phyloP scores from a whole-genome alignment of 2,888 invertebrate genomes.

The Choreutis nemorana region DNA sequence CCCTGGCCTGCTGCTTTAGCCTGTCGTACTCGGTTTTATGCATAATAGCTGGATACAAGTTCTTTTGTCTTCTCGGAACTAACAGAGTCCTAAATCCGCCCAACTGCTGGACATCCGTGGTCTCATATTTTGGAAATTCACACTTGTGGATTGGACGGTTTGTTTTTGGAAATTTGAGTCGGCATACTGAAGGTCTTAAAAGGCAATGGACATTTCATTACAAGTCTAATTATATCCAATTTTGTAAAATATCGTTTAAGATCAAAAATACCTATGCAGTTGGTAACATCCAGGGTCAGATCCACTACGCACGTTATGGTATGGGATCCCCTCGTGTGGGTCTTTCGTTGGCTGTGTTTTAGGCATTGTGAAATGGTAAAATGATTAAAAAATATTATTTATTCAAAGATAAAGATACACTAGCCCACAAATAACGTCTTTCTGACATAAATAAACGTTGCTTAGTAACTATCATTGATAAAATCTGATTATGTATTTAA shows the following conservation, averaged over 20 bases:
- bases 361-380: constrained; percentile 30
- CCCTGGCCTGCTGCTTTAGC: constrained; percentile 66
- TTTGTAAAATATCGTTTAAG: not conserved
- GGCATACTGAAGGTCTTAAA: constrained; percentile 51
- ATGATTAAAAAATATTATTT: constrained; percentile 11
- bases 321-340: constrained; percentile 37
- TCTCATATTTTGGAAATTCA: constrained; percentile 29
- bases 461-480: constrained; percentile 1
- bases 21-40: constrained; percentile 67
- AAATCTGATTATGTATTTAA: no score
- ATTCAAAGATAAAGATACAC: no score
- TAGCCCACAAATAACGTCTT: no score
- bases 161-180: constrained; percentile 43
- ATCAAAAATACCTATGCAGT: constrained; percentile 32
- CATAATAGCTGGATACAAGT: constrained; percentile 67
- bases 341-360: constrained; percentile 30
- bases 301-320: constrained; percentile 30
- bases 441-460: not conserved
- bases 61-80: constrained; percentile 57
- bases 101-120: constrained; percentile 31
- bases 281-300: constrained; percentile 51
- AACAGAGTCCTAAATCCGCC: constrained; percentile 50
- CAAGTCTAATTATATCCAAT: not conserved
- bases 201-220: not conserved
- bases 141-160: constrained; percentile 53